Conservation (phyloP, 2,797 vertebrate genomes). For the Ataeniobius toweri region DNA sequence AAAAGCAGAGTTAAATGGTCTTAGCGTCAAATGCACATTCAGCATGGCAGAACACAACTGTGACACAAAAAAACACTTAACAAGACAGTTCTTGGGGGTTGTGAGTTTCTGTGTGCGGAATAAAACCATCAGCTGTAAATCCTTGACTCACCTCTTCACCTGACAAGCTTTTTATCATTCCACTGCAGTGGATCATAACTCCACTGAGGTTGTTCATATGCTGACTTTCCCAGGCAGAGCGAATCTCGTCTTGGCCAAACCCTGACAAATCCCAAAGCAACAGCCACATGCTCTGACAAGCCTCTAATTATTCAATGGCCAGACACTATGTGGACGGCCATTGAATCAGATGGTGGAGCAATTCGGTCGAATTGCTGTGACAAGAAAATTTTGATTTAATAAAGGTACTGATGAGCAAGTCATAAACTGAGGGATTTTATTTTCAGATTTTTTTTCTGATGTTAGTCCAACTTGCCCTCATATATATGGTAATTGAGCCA, state of each 20-base stretch:
- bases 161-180: slow-evolving; percentile 55
- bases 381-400: slow-evolving; percentile 23
- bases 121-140: slow-evolving; percentile 45
- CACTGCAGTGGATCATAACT: slow-evolving; percentile 30
- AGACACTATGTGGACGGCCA: slow-evolving; percentile 17
- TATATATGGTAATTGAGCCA: slow-evolving; percentile 35
- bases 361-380: slow-evolving; percentile 5
- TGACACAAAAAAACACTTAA: slow-evolving; percentile 29
- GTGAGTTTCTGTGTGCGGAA: slow-evolving; percentile 19
- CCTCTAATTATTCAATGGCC: slow-evolving; percentile 35
- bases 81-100: slow-evolving; percentile 15
- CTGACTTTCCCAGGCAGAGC: slow-evolving; percentile 12
- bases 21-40: slow-evolving; percentile 15
- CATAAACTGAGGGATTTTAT: slow-evolving; percentile 5
- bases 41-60: not conserved
- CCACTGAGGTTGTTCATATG: slow-evolving; percentile 27
- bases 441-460: slow-evolving; percentile 34
- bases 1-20: slow-evolving; percentile 12
- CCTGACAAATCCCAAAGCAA: slow-evolving; percentile 19
- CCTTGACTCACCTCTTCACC: slow-evolving; percentile 41
- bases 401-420: slow-evolving; percentile 4
- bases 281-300: slow-evolving; percentile 24
- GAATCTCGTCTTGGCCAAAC: not conserved
- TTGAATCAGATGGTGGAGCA: slow-evolving; percentile 20
- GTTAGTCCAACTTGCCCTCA: slow-evolving; percentile 32